Percentiles rank a stretch among this genome's conserved stretches.
These are phyloP conservation scores for Pogona vitticeps DNA, from an alignment of 2,113 vertebrate genomes.

Conservation along the genomic window DNA sequence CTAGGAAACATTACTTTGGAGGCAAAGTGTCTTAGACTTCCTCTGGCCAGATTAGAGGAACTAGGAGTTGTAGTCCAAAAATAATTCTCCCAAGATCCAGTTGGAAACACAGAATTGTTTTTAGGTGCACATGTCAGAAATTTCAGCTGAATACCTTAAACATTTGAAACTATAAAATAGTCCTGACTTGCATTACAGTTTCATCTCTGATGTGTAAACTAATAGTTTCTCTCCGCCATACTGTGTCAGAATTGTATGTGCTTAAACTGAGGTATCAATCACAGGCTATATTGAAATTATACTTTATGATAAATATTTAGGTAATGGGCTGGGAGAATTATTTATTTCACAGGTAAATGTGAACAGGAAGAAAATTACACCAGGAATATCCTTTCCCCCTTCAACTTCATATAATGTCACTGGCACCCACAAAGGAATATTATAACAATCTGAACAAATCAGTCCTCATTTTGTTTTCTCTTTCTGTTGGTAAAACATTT, in stretches of 20 bases:
- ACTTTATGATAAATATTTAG: conserved; percentile 14
- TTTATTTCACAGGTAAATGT: not conserved
- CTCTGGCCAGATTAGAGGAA: no score
- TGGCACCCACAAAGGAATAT: conserved; percentile 15
- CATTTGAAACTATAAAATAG: not conserved
- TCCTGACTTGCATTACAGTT: not conserved
- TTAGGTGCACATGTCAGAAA: not conserved
- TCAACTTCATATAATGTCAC: fast-evolving
- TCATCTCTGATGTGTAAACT: not conserved
- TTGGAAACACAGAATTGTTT: not conserved
- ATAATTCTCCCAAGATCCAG: no score
- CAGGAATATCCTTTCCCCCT: not conserved
- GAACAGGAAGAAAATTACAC: not conserved
- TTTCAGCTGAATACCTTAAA: not conserved
- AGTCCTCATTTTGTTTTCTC: conserved; percentile 18
- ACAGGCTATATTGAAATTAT: not conserved
- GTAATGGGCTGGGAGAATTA: not conserved
- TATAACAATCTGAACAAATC: not conserved
- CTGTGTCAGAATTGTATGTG: not conserved
- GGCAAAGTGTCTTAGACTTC: no score
- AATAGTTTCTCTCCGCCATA: not conserved
- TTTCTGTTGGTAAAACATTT: conserved; percentile 39
- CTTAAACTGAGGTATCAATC: not conserved
- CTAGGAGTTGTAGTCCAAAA: no score
- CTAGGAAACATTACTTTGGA: no score